A percentile compares a stretch with the other conserved stretches of the same genome.
These are phyloP conservation scores for Astreopora myriophthalma DNA, from an alignment of 64 coral and sea anemone genomes.

Conservation along the genomic window DNA sequence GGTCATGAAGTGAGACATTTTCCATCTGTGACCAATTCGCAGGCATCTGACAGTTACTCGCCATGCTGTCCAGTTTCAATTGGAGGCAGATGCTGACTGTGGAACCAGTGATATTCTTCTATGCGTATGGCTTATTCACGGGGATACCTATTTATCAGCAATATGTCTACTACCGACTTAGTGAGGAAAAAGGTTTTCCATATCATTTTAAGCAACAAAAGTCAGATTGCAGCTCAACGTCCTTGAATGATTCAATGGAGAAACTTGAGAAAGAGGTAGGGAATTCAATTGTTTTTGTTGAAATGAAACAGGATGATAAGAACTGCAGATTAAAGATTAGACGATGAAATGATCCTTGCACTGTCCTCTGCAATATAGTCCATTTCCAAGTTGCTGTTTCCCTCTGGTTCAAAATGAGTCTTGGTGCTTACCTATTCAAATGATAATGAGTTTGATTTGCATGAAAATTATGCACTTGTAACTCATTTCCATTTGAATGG, in stretches of 20 bases:
- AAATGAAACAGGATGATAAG: too few species aligned
- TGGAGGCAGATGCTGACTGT: conserved; percentile 51
- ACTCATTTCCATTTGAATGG: too few species aligned
- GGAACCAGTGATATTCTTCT: conserved; percentile 95
- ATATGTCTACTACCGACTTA: conserved; percentile 83
- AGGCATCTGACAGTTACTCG: background rate
- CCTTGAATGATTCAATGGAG: conserved; percentile 60
- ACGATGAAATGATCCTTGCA: too few species aligned
- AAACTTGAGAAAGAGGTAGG: conserved; percentile 74
- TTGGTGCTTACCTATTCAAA: too few species aligned
- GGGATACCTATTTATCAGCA: conserved; percentile 84
- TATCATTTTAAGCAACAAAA: conserved; percentile 33
- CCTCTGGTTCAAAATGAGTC: too few species aligned
- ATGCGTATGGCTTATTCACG: conserved; percentile 91
- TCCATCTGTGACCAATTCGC: background rate
- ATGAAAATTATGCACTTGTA: too few species aligned
- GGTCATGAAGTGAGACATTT: too few species aligned
- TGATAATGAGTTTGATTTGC: too few species aligned
- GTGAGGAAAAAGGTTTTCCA: conserved; percentile 78
- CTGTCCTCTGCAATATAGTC: too few species aligned
- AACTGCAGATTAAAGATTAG: too few species aligned
- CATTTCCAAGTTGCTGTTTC: too few species aligned
- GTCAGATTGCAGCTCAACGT: conserved; percentile 24
- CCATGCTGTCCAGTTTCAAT: background rate
- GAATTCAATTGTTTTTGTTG: background rate